Evolutionary conservation across 37 sponge, comb jelly and placozoan genomes (phyloP).

Genomic region (Bolinopsis microptera): DNA sequence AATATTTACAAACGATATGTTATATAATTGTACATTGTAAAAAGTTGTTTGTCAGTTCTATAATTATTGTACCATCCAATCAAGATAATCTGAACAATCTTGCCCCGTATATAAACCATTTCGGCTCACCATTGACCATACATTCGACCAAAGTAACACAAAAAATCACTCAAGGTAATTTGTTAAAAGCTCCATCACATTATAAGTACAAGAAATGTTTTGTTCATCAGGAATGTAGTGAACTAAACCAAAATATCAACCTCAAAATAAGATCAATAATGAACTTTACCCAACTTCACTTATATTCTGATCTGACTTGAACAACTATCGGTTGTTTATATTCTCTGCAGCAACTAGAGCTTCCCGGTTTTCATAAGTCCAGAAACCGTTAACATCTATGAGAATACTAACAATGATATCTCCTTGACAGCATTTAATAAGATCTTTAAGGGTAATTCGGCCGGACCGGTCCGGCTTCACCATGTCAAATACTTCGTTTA

Average conservation of each 20-base stretch:
- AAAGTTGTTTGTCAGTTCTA: neutral
- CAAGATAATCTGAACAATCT: neutral
- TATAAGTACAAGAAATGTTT: too few species aligned
- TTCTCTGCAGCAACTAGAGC: slow-evolving; percentile 77
- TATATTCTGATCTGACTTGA: too few species aligned
- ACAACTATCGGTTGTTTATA: slow-evolving; percentile 33
- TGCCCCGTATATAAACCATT: too few species aligned
- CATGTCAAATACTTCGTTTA: slow-evolving; percentile 97
- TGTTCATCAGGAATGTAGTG: too few species aligned
- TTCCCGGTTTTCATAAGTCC: slow-evolving; percentile 96
- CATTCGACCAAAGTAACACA: too few species aligned
- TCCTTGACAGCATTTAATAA: slow-evolving; percentile 92
- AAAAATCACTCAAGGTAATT: too few species aligned
- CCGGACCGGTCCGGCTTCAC: slow-evolving; percentile 83
- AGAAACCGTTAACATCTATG: slow-evolving; percentile 94
- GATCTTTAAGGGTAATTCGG: slow-evolving; percentile 83
- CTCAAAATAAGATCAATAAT: too few species aligned
- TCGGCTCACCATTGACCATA: too few species aligned
- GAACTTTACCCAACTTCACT: too few species aligned
- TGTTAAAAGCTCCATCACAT: too few species aligned
- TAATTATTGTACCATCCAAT: neutral
- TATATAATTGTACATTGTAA: neutral
- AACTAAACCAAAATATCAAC: too few species aligned
- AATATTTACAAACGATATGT: neutral
- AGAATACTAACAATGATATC: slow-evolving; percentile 91